These are phyloP conservation scores for Rhabdophis nuchalis DNA, from an alignment of 2,797 vertebrate species.

Conservation along the genomic window DNA sequence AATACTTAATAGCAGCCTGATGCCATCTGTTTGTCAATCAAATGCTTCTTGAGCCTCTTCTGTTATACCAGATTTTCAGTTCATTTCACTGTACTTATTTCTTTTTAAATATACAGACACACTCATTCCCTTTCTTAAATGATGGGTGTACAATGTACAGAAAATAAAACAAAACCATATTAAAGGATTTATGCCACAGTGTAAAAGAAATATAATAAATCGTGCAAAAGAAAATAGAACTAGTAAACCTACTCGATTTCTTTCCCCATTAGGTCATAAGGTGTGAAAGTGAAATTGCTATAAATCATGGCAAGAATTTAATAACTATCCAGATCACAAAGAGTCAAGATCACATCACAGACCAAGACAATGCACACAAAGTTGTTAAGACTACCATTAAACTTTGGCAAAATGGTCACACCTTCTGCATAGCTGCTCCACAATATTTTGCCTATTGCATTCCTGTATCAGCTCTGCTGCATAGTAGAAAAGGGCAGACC, in stretches of 20 bases:
- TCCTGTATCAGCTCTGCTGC: background rate
- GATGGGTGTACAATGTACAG: constrained; percentile 4
- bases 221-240: background rate
- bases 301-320: background rate
- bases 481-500: background rate
- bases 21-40: background rate
- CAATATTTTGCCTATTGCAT: background rate
- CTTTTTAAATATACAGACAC: background rate
- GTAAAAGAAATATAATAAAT: background rate
- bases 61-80: constrained; percentile 3
- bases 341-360: background rate
- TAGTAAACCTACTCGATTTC: background rate
- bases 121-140: background rate
- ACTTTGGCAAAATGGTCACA: background rate
- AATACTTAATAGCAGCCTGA: background rate
- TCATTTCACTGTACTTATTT: background rate
- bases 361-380: background rate
- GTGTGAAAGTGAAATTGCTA: background rate
- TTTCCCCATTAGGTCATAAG: background rate
- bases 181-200: background rate
- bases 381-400: background rate
- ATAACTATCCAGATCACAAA: background rate
- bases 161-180: constrained; percentile 10
- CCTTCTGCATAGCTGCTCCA: background rate
- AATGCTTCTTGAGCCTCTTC: background rate